Conservation (phyloP, 2,113 vertebrate species). For the Bombycilla garrulus region DNA sequence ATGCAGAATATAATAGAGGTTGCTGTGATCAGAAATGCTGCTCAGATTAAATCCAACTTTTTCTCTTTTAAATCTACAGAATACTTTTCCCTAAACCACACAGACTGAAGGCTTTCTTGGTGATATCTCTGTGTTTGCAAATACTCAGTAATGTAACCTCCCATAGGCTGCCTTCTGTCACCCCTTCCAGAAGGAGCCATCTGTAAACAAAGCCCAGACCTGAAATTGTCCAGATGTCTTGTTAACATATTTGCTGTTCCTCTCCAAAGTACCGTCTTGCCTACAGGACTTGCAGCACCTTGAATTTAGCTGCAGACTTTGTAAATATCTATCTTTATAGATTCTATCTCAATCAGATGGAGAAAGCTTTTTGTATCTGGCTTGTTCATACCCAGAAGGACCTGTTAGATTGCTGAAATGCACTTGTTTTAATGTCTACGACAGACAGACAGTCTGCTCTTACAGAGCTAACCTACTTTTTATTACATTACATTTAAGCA, state of each 20-base stretch:
- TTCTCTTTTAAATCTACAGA: not conserved
- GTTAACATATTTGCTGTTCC: not conserved
- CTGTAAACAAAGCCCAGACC: not conserved
- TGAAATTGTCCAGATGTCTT: not conserved
- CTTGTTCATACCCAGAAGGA: not conserved
- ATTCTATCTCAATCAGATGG: not conserved
- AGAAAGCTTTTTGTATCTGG: not conserved
- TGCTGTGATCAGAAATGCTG: not conserved
- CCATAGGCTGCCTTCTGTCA: not conserved
- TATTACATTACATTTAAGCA: constrained; percentile 36
- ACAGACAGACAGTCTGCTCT: constrained; percentile 26
- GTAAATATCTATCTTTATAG: not conserved
- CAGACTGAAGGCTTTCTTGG: not conserved
- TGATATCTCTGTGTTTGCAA: not conserved
- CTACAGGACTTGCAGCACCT: not conserved
- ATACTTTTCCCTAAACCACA: not conserved
- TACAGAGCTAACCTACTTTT: not conserved
- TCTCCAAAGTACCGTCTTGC: not conserved
- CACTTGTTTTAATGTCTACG: not conserved
- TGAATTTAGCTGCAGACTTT: not conserved
- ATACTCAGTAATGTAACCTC: not conserved
- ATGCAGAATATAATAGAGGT: not conserved
- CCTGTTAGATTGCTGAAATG: not conserved
- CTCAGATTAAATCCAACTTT: not conserved
- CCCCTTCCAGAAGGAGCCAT: not conserved